phyloP scores from a whole-genome alignment of 2,888 invertebrate genomes.

The Cremastinae sp. region DNA sequence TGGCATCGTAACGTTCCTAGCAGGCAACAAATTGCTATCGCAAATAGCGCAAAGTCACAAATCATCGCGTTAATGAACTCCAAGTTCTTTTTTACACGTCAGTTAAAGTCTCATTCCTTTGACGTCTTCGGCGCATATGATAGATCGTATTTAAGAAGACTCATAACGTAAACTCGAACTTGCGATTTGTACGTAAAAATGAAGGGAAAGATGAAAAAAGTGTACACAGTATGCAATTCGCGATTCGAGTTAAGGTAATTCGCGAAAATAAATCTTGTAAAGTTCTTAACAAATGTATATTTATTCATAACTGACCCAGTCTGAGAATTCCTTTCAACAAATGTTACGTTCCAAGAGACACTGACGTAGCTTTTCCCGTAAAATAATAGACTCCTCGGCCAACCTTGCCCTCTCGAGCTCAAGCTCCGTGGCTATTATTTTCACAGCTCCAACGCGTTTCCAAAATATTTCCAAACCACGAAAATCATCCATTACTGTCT shows the following conservation, averaged over 20 bases:
- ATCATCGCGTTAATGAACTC: slow-evolving; percentile 66
- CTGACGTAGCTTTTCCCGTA: slow-evolving; percentile 57
- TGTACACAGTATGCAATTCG: too few relatives aligned
- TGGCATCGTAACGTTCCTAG: slow-evolving; percentile 94
- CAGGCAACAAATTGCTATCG: slow-evolving; percentile 95
- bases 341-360: slow-evolving; percentile 29
- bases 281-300: too few relatives aligned
- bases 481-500: slow-evolving; percentile 58
- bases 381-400: slow-evolving; percentile 42
- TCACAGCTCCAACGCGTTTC: slow-evolving; percentile 65
- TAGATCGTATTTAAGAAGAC: not conserved
- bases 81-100: slow-evolving; percentile 17
- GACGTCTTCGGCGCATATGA: not conserved
- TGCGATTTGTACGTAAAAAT: not conserved
- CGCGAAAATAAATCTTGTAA: too few relatives aligned
- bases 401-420: slow-evolving; percentile 61
- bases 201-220: not conserved
- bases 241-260: too few relatives aligned
- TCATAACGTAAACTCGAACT: not conserved
- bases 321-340: not conserved
- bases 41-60: slow-evolving; percentile 84
- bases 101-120: not conserved
- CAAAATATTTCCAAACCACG: slow-evolving; percentile 68
- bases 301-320: not conserved
- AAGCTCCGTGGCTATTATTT: slow-evolving; percentile 61